Evolutionary conservation across 2,113 vertebrate species (phyloP).

Genomic region (Corydoras maculifer): DNA sequence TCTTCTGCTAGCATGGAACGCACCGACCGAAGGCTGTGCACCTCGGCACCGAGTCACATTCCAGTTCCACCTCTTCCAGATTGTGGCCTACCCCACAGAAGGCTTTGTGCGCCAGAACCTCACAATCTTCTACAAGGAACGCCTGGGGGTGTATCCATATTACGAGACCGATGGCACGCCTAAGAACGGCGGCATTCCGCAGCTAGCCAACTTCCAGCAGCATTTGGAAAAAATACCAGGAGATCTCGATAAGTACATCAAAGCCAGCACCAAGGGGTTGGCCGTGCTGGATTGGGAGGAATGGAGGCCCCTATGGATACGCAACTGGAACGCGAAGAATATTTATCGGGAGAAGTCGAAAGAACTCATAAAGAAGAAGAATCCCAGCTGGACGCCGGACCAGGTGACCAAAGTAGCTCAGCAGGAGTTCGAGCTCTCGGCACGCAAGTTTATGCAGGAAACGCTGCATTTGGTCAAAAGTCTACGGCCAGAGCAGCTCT

Average conservation of each 20-base stretch:
- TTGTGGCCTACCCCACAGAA: slow-evolving; percentile 69
- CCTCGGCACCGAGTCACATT: slow-evolving; percentile 58
- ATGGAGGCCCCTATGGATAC: slow-evolving; percentile 76
- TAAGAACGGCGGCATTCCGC: slow-evolving; percentile 65
- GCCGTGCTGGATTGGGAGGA: slow-evolving; percentile 79
- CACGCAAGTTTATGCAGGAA: slow-evolving; percentile 65
- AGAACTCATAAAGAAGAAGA: slow-evolving; percentile 53
- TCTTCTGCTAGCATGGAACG: slow-evolving; percentile 73
- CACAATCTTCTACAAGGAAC: slow-evolving; percentile 74
- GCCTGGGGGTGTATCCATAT: slow-evolving; percentile 71
- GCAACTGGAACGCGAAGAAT: slow-evolving; percentile 72
- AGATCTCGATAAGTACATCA: slow-evolving; percentile 61
- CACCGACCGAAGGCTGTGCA: slow-evolving; percentile 70
- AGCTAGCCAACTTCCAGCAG: slow-evolving; percentile 59
- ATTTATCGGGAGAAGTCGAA: slow-evolving; percentile 65
- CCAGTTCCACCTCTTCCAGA: slow-evolving; percentile 63
- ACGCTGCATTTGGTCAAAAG: slow-evolving; percentile 65
- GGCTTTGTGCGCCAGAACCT: slow-evolving; percentile 70
- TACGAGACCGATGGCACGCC: slow-evolving; percentile 48
- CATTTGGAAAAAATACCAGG: slow-evolving; percentile 63
- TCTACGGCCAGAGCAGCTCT: slow-evolving; percentile 64
- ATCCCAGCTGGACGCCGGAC: slow-evolving; percentile 56
- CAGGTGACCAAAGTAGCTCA: slow-evolving; percentile 58
- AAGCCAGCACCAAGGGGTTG: slow-evolving; percentile 61
- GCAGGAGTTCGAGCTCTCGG: slow-evolving; percentile 69